Evolutionary conservation across 1,140 invertebrate genomes (phyloP), one percentile per base, ranked within the genome.

Genomic region (Telenomus remus): DNA sequence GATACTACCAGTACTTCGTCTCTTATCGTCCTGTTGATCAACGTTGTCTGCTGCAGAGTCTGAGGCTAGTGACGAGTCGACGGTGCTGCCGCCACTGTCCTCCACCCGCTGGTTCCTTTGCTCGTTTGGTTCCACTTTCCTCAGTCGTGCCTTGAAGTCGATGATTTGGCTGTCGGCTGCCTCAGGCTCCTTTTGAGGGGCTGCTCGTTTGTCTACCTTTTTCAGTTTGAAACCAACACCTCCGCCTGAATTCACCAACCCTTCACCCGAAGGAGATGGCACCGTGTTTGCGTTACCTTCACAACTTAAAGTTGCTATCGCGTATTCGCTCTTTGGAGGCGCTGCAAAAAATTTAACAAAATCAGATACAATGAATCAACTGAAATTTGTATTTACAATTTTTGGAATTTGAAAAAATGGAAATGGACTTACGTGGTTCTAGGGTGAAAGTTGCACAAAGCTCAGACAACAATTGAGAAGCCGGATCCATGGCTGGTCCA

Each of bases 1-100:
- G 81, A 98, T 97, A 87, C 95, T 96, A 51, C 96, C 95, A 34
- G 95, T 96, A 83, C 95, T 97, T 50, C 94, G 92, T n/a, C 95
- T 89, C 84, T 97, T 97, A 80, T 96, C 95, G 60, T 95, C 94
- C 2, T 87, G 89, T 61, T 94, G 92, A n/a, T 93, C 93, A 1
- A 89, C 89, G 42, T 87, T 88, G 42, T 77, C 75, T 82, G 84
- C 75, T 81, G 84, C 54, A 82, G 87, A 72, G 8, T 85, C 71
- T 1, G 51, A 72, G 0, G 69, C 82, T 3, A 77, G n/a, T 0
- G 86, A 86, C 37, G 71, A 74, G n/a, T 89, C 86, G 51, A 85
- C 78, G 8, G 84, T 76, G 59, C 68, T 81, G 65, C 80, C 80
- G 27, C 84, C 72, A 54, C 76, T 81, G 64, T 90, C 88, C 33